Evolutionary conservation across 2,888 invertebrate genomes (phyloP).

Genomic region (Epinotia ramella): DNA sequence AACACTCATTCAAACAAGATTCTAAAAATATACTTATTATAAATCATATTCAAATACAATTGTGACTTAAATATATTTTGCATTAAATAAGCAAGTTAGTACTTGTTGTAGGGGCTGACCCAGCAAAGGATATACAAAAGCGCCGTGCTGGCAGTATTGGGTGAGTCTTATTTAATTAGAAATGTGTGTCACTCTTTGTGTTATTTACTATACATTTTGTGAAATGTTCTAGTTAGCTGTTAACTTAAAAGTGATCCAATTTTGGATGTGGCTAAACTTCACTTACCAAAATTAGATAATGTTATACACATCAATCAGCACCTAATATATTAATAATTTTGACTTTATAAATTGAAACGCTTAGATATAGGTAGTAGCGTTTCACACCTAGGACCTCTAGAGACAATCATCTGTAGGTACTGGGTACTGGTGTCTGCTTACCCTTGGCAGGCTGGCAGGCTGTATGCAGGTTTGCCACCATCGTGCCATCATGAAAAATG

Average conservation of each 20-base stretch:
- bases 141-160: slow-evolving; percentile 92
- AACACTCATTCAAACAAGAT: neutral
- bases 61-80: slow-evolving; percentile 4
- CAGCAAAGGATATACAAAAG: slow-evolving; percentile 92
- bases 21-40: neutral
- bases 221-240: neutral
- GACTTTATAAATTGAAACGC: neutral
- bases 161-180: slow-evolving; percentile 81
- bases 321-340: neutral
- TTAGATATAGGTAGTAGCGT: neutral
- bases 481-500: too few species aligned
- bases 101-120: slow-evolving; percentile 89
- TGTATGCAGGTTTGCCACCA: too few species aligned
- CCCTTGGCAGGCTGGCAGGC: too few species aligned
- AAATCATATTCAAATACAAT: neutral
- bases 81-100: slow-evolving; percentile 41
- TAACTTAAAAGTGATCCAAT: neutral
- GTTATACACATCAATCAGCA: neutral
- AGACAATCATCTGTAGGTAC: neutral
- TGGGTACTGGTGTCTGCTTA: neutral
- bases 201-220: neutral
- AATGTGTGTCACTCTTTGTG: slow-evolving; percentile 29
- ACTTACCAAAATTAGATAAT: neutral
- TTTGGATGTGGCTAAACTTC: neutral
- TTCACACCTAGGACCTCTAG: neutral